Percentiles rank a stretch among this genome's conserved stretches.
phyloP scores from a whole-genome alignment of 2,113 vertebrate genomes.

The Thamnophis sirtalis region DNA sequence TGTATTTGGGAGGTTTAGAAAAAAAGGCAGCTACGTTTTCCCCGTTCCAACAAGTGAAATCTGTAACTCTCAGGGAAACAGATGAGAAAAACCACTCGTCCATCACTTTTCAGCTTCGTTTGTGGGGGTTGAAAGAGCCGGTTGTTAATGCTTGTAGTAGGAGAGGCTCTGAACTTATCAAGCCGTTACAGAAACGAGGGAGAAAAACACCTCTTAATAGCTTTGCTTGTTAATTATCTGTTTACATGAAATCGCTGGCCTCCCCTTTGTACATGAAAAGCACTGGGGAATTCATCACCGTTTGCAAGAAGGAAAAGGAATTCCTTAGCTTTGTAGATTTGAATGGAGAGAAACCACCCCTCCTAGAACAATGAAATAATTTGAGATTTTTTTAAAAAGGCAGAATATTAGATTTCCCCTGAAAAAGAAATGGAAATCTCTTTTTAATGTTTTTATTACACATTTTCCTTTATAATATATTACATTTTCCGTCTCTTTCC shows the following conservation, averaged over 20 bases:
- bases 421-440: too few relatives aligned
- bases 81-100: background rate
- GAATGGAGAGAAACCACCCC: background rate
- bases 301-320: background rate
- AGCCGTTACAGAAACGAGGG: background rate
- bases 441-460: too few relatives aligned
- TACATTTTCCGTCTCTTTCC: too few relatives aligned
- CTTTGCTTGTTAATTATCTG: slow-evolving; percentile 16
- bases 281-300: background rate
- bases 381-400: too few relatives aligned
- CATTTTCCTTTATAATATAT: too few relatives aligned
- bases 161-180: background rate
- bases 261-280: background rate
- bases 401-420: too few relatives aligned
- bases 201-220: background rate
- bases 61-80: background rate
- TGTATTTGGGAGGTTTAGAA: background rate
- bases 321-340: background rate
- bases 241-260: background rate
- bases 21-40: background rate
- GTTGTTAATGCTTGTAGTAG: background rate
- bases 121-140: background rate
- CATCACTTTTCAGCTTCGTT: fast-evolving
- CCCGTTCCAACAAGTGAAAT: background rate
- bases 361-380: too few relatives aligned